Evolutionary conservation across 2,888 invertebrate genomes (phyloP).

Genomic region (Copidosoma aretas): DNA sequence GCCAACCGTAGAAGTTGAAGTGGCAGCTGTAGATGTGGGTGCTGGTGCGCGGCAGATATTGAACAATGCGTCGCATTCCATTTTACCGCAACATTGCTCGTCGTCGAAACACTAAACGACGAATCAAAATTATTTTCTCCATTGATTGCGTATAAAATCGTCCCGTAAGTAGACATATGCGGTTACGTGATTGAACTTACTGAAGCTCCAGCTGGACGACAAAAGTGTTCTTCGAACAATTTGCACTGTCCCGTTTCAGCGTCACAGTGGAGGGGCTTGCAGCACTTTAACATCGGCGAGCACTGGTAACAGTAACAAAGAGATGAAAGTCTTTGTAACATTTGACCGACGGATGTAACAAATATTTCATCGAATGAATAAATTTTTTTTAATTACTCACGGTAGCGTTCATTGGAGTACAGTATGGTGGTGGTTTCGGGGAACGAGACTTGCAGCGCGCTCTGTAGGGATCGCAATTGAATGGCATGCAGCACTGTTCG

Average conservation of each 20-base stretch:
- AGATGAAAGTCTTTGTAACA: too few species aligned
- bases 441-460: background rate
- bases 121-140: background rate
- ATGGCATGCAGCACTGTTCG: background rate
- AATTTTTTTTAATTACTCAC: background rate
- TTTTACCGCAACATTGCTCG: slow-evolving; percentile 35
- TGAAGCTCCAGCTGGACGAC: background rate
- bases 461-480: background rate
- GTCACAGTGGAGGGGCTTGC: background rate
- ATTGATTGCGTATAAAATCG: background rate
- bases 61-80: background rate
- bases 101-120: slow-evolving; percentile 21
- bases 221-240: slow-evolving; percentile 4
- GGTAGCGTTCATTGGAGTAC: background rate
- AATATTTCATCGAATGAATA: too few species aligned
- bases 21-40: background rate
- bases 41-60: background rate
- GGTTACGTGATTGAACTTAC: background rate
- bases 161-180: too few species aligned
- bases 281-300: background rate
- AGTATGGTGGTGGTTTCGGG: background rate
- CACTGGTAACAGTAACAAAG: background rate
- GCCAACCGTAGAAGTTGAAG: background rate
- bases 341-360: too few species aligned
- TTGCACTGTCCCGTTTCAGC: background rate